Evolutionary conservation across 2,888 invertebrate species (phyloP).

Genomic region (Tiliacea citrago): DNA sequence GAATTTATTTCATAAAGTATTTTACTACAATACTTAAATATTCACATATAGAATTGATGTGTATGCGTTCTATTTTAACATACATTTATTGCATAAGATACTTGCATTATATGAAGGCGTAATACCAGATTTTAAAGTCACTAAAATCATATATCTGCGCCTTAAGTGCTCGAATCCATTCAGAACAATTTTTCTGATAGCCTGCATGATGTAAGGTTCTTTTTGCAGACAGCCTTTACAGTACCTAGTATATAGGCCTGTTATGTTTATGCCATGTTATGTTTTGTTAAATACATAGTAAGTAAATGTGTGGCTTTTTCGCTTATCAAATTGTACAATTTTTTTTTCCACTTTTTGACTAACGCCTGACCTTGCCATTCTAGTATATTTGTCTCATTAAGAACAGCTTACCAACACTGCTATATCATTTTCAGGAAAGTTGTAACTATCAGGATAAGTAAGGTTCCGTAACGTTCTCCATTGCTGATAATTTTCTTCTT

Average conservation of each 20-base stretch:
- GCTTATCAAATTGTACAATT: not conserved
- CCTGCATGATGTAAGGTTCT: not conserved
- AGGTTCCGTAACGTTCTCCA: conserved; percentile 42
- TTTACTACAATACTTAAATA: too few species aligned
- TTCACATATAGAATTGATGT: too few species aligned
- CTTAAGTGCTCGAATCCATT: too few species aligned
- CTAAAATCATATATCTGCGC: too few species aligned
- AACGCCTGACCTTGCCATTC: too few species aligned
- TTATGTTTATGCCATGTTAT: not conserved
- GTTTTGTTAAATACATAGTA: not conserved
- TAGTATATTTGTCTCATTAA: not conserved
- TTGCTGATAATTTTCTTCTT: conserved; percentile 26
- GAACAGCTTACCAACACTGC: conserved; percentile 47
- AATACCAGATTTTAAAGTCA: too few species aligned
- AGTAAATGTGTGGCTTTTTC: too few species aligned
- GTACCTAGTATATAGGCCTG: not conserved
- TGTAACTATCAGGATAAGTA: conserved; percentile 19
- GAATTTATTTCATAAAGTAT: too few species aligned
- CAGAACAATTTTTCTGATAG: not conserved
- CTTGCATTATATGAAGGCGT: too few species aligned
- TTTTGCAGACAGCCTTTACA: not conserved
- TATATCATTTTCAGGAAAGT: conserved; percentile 40
- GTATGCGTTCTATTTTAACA: too few species aligned
- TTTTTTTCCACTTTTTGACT: too few species aligned
- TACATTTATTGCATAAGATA: too few species aligned